Percentiles rank a stretch among this genome's conserved stretches.
These are phyloP conservation scores for Heliconius hewitsoni DNA, from an alignment of 1,140 invertebrate genomes.

Conservation along the genomic window DNA sequence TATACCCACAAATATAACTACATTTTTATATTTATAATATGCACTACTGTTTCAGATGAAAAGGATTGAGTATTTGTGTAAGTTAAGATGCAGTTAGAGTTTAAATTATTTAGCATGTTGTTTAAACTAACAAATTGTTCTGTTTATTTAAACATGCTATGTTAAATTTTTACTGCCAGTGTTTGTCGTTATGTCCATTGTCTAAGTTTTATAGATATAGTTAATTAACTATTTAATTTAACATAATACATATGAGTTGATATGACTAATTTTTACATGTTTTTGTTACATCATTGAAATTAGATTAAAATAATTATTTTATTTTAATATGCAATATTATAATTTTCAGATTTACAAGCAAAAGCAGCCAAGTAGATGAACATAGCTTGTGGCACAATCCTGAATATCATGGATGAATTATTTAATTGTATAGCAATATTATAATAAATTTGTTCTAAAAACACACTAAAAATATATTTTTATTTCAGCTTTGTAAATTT, in stretches of 20 bases:
- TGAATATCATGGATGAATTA: constrained; percentile 48
- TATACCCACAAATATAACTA: not conserved
- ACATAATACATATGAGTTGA: not conserved
- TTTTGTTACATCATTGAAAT: not conserved
- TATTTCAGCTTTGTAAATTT: not conserved
- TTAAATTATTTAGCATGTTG: constrained; percentile 35
- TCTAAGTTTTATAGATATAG: not conserved
- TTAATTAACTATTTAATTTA: not conserved
- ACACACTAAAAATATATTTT: not conserved
- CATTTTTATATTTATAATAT: not conserved
- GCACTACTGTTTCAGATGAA: constrained; percentile 66
- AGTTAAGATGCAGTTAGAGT: constrained; percentile 48
- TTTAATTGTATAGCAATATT: constrained; percentile 53
- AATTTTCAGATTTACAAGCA: constrained; percentile 76
- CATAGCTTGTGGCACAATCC: constrained; percentile 34
- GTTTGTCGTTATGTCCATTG: not conserved
- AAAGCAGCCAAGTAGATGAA: constrained; percentile 67
- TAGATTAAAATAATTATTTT: not conserved
- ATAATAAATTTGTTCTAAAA: constrained; percentile 42
- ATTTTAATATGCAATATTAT: not conserved
- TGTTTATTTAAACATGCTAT: not conserved
- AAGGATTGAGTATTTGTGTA: constrained; percentile 57
- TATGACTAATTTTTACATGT: not conserved
- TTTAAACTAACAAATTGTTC: constrained; percentile 22
- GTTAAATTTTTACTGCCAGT: not conserved